Conservation (phyloP, 2,888 invertebrate species). For the Melinopterus prodromus region DNA sequence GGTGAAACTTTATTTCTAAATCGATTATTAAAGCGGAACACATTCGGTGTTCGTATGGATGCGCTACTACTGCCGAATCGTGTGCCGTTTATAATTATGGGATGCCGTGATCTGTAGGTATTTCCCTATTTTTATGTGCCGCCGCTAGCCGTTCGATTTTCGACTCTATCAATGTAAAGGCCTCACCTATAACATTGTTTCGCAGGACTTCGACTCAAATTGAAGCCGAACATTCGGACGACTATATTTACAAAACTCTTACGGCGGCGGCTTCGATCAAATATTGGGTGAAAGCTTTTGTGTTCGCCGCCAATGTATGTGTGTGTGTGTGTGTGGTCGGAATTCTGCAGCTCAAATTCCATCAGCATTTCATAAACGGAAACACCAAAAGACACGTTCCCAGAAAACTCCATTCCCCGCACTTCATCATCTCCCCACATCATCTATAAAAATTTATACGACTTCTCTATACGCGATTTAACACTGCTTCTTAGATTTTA, state of each 20-base stretch:
- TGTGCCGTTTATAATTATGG: slow-evolving; percentile 37
- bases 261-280: slow-evolving; percentile 31
- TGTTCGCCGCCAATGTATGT: not conserved
- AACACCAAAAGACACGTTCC: slow-evolving; percentile 6
- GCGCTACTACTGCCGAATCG: slow-evolving; percentile 23
- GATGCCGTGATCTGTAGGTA: slow-evolving; percentile 40
- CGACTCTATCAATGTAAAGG: slow-evolving; percentile 41
- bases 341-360: slow-evolving; percentile 11
- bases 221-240: slow-evolving; percentile 34
- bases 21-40: slow-evolving; percentile 35
- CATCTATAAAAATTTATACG: slow-evolving; percentile 4
- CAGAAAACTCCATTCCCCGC: not conserved
- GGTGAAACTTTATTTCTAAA: slow-evolving; percentile 30
- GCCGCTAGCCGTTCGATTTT: slow-evolving; percentile 39
- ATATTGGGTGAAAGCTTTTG: slow-evolving; percentile 31
- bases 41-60: slow-evolving; percentile 7
- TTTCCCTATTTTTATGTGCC: slow-evolving; percentile 37
- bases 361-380: slow-evolving; percentile 24
- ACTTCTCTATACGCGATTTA: not conserved
- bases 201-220: slow-evolving; percentile 33
- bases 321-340: not conserved
- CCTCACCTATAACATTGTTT: slow-evolving; percentile 40
- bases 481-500: not conserved
- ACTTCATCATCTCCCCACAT: not conserved
- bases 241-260: slow-evolving; percentile 35